Base-by-base conservation (phyloP, 2,888 invertebrate species). In the Trypoxylon attenuatum region DNA sequence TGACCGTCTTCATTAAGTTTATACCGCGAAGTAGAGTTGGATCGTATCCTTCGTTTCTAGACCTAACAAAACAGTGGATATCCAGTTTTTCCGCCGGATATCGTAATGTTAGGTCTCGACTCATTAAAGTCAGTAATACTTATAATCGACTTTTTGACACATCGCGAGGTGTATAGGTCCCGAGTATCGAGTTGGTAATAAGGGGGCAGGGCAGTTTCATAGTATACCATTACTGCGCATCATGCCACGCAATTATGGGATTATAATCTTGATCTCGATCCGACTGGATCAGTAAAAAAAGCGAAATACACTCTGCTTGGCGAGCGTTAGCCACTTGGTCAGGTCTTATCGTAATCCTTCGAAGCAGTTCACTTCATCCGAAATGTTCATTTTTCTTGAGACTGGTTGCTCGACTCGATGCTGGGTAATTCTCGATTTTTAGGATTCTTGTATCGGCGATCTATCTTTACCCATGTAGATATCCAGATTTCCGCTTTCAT, bases 171-270 rank as follows among this genome's bases (percentile, higher is more conserved):
- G 22, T 5, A 8, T 15, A 33, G 6, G 23, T 46, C 49, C 47
- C n/a, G 62, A 56, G 61, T 45, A 64, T 43, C 46, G 29, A 43
- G 53, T 33, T 45, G 39, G 23, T 54, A 52, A 62, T 57, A 33
- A 61, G 46, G 45, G 27, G 59, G 45, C 33, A 43, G 39, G 45
- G 56, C 49, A 56, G 74, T 60, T 39, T 18, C 63, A 19, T 21
- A 45, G 54, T 41, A 39, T 68, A 33, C 39, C 53, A 74, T 74
- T 71, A 74, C 43, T 50, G 58, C 25, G 60, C 56, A 55, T 33
- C 50, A 53, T 19, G 49, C n/a, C 55, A 50, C 66, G 33, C 67
- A 68, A 73, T 73, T 74, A 70, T 57, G 61, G 64, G 70, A 73
- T 73, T 63, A 70, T 50, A 42, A 29, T 47, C 49, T 46, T 53